phyloP scores from a whole-genome alignment of 1,140 invertebrate species.

The Holcopasites calliopsidis region DNA sequence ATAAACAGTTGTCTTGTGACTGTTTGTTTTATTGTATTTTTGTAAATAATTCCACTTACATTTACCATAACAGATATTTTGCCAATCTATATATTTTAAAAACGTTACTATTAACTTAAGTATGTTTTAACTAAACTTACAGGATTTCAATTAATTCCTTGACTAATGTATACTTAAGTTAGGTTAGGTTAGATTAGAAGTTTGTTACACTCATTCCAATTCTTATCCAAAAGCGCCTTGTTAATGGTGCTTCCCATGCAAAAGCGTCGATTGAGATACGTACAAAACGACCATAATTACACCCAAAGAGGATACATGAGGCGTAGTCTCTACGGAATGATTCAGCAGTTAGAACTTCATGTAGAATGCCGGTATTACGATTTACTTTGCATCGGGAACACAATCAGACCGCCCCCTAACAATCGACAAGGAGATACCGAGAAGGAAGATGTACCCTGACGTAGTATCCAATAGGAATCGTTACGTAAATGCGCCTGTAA shows the following conservation, averaged over 20 bases:
- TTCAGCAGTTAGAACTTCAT: neutral
- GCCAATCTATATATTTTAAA: too few relatives aligned
- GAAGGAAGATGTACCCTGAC: constrained; percentile 1
- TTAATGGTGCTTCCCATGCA: neutral
- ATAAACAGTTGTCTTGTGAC: too few relatives aligned
- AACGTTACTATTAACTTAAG: too few relatives aligned
- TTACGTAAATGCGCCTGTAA: constrained; percentile 2
- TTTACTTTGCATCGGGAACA: constrained; percentile 16
- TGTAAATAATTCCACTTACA: too few relatives aligned
- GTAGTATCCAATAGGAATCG: neutral
- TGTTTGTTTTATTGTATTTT: too few relatives aligned
- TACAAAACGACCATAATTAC: constrained; percentile 9
- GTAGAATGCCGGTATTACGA: neutral
- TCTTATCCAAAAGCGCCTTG: neutral
- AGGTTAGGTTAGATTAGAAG: too few relatives aligned
- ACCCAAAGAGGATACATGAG: neutral
- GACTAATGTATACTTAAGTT: too few relatives aligned
- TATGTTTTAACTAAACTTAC: too few relatives aligned
- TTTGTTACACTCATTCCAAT: too few relatives aligned
- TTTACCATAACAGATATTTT: too few relatives aligned
- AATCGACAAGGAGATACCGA: constrained; percentile 15
- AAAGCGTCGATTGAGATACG: neutral
- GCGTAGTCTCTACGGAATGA: neutral
- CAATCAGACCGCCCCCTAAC: constrained; percentile 4
- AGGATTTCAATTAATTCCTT: too few relatives aligned